These are phyloP conservation scores for Lepidocyrtoides sp. DNA, from an alignment of 2,888 invertebrate genomes.

Conservation along the genomic window DNA sequence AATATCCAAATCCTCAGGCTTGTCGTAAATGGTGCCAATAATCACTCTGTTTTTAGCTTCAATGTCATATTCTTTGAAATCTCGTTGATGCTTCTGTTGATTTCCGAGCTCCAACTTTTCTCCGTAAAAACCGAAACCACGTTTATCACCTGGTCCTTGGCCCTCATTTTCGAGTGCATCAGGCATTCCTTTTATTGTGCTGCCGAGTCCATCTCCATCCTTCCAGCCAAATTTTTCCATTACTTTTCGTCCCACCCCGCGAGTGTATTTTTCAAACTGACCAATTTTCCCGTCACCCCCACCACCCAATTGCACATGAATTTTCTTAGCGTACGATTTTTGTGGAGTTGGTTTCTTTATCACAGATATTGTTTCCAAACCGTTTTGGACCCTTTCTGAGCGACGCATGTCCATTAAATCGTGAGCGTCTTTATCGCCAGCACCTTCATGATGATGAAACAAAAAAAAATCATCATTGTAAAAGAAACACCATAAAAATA, in stretches of 20 bases:
- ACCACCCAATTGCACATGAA: conserved; percentile 8
- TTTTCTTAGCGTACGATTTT: conserved; percentile 15
- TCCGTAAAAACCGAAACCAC: conserved; percentile 84
- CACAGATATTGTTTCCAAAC: conserved; percentile 83
- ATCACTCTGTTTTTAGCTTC: conserved; percentile 79
- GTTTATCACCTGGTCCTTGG: conserved; percentile 81
- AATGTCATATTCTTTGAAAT: conserved; percentile 72
- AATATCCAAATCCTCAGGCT: conserved; percentile 81
- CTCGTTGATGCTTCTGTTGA: conserved; percentile 57
- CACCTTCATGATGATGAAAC: conserved; percentile 83
- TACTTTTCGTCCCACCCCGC: conserved; percentile 87
- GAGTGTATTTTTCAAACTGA: conserved; percentile 87
- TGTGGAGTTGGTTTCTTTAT: not conserved
- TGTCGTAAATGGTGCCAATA: conserved; percentile 84
- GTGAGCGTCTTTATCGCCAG: conserved; percentile 87
- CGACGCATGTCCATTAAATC: conserved; percentile 87
- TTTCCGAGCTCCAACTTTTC: conserved; percentile 81
- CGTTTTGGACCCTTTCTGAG: conserved; percentile 85
- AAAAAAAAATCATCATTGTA: not conserved
- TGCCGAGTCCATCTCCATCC: conserved; percentile 88
- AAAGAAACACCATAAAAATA: no score
- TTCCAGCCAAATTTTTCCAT: conserved; percentile 88
- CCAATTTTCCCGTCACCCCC: conserved; percentile 84
- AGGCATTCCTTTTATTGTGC: conserved; percentile 79
- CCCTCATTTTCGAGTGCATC: conserved; percentile 83